phyloP scores from a whole-genome alignment of 2,888 invertebrate species.

The Cryptops parisi region DNA sequence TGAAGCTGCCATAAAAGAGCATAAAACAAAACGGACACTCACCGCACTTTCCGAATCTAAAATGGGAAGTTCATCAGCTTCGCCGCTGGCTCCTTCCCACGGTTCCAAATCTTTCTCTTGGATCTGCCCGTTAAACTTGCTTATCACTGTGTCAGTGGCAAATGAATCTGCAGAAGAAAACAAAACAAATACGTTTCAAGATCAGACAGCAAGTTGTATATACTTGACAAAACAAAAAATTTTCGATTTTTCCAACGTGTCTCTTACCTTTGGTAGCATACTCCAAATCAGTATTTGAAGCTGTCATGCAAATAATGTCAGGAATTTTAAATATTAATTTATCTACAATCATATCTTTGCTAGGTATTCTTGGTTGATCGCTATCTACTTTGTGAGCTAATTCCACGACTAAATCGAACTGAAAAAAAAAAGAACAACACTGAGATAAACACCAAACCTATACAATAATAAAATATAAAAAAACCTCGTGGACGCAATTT shows the following conservation, averaged over 20 bases:
- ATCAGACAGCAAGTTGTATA: background rate
- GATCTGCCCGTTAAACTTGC: constrained; percentile 64
- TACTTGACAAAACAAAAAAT: background rate
- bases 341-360: constrained; percentile 47
- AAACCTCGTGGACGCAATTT: background rate
- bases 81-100: constrained; percentile 49
- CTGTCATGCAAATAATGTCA: constrained; percentile 69
- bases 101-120: constrained; percentile 75
- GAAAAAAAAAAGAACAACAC: constrained; percentile 24
- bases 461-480: background rate
- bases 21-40: too few relatives aligned
- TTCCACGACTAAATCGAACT: constrained; percentile 77
- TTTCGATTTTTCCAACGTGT: background rate
- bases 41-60: constrained; percentile 41
- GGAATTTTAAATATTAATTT: constrained; percentile 66
- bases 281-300: constrained; percentile 72
- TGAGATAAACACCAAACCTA: background rate
- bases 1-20: too few relatives aligned
- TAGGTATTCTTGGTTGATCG: constrained; percentile 20
- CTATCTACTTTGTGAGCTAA: constrained; percentile 63
- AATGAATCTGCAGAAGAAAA: constrained; percentile 42
- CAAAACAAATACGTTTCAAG: background rate
- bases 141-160: constrained; percentile 78
- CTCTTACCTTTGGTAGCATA: constrained; percentile 61
- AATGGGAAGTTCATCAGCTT: constrained; percentile 50